These are phyloP conservation scores for Heterotilapia buettikoferi DNA, from an alignment of 2,113 vertebrate genomes.

Conservation along the genomic window DNA sequence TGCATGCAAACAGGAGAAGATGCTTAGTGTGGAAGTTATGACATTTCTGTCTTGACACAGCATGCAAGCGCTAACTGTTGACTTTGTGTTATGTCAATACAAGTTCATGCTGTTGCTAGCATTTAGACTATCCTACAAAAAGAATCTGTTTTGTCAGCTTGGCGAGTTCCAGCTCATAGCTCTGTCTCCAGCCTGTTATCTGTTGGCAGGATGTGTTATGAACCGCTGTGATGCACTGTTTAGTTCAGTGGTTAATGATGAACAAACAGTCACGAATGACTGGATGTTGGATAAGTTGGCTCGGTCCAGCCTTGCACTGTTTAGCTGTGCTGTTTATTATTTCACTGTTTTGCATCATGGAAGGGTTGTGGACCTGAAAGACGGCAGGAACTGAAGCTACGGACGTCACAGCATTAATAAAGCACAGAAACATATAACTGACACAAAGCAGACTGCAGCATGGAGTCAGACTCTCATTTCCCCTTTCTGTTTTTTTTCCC, in stretches of 20 bases:
- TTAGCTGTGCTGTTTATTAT: constrained; percentile 3
- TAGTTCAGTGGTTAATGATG: constrained; percentile 22
- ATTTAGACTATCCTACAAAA: constrained; percentile 15
- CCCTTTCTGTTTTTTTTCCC: background rate
- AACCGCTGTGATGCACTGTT: background rate
- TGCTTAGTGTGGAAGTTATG: background rate
- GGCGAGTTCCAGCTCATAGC: background rate
- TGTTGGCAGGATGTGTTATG: background rate
- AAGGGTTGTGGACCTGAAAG: background rate
- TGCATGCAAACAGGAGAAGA: background rate
- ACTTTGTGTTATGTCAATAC: constrained; percentile 36
- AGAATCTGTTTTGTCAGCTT: constrained; percentile 14
- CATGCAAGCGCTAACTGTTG: constrained; percentile 16
- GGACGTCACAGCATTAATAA: background rate
- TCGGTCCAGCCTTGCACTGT: background rate
- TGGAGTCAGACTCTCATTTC: background rate
- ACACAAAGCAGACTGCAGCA: constrained; percentile 23
- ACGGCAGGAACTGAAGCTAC: background rate
- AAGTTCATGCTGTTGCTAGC: background rate
- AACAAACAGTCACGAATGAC: constrained; percentile 23
- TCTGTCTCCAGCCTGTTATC: constrained; percentile 30
- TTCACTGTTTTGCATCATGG: constrained; percentile 8
- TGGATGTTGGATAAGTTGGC: background rate
- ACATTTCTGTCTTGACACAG: constrained; percentile 15
- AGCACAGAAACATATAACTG: background rate